These are phyloP conservation scores for Lasioglossum morio DNA, from an alignment of 2,888 invertebrate genomes.

Conservation along the genomic window DNA sequence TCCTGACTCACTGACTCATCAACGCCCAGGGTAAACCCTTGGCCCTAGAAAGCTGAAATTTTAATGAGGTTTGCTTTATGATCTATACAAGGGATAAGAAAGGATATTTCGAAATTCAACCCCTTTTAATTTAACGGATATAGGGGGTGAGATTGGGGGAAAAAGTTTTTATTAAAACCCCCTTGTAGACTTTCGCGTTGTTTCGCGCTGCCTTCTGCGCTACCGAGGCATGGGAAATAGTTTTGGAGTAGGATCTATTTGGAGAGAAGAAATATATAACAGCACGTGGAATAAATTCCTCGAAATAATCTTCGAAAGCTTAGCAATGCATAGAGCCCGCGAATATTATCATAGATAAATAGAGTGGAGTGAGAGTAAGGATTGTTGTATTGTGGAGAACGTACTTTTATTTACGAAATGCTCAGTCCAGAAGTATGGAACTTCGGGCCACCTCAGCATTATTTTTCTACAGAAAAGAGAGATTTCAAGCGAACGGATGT, in stretches of 20 bases:
- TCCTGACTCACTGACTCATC: too few species aligned
- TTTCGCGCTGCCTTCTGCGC: slow-evolving; percentile 83
- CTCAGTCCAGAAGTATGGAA: slow-evolving; percentile 87
- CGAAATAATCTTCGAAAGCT: slow-evolving; percentile 14
- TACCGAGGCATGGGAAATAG: slow-evolving; percentile 71
- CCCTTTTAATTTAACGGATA: too few species aligned
- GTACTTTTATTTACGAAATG: slow-evolving; percentile 81
- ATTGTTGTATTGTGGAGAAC: background rate
- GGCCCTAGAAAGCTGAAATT: too few species aligned
- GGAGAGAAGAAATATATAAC: background rate
- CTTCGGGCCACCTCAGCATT: slow-evolving; percentile 85
- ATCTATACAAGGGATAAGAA: too few species aligned
- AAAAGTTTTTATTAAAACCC: too few species aligned
- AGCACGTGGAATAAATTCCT: slow-evolving; percentile 27
- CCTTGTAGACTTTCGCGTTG: too few species aligned
- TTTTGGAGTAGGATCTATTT: background rate
- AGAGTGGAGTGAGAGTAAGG: background rate
- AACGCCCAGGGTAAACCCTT: too few species aligned
- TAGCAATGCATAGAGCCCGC: background rate
- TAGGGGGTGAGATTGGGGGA: too few species aligned
- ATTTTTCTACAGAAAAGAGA: slow-evolving; percentile 80
- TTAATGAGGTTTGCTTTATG: too few species aligned
- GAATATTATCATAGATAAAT: background rate
- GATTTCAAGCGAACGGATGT: slow-evolving; percentile 72
- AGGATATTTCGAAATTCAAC: too few species aligned